These are phyloP conservation scores for Papilio aristodemus DNA, from an alignment of 1,140 invertebrate genomes.

Conservation along the genomic window DNA sequence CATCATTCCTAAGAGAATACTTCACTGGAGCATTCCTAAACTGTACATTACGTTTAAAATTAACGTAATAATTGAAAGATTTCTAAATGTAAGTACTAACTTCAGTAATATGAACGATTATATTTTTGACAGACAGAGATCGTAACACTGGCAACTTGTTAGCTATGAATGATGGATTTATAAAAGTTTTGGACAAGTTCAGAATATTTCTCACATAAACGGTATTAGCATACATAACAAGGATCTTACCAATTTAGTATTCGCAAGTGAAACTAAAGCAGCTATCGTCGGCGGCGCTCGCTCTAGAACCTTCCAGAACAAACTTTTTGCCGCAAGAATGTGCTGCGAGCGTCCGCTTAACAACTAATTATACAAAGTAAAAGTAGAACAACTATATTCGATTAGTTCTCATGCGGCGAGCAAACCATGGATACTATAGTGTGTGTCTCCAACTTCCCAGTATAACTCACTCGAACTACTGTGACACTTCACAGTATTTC, in stretches of 20 bases:
- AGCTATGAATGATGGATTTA: no score
- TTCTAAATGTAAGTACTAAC: no score
- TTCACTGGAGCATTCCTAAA: background rate
- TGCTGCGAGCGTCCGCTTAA: background rate
- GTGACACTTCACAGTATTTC: no score
- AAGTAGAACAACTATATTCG: background rate
- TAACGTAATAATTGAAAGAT: no score
- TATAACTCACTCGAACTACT: no score
- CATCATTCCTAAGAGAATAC: background rate
- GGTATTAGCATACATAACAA: background rate
- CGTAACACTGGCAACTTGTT: no score
- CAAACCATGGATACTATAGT: no score
- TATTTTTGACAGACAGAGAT: no score
- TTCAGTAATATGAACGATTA: no score
- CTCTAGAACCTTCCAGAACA: background rate
- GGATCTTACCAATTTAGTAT: background rate
- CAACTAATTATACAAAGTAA: background rate
- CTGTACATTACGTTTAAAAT: no score
- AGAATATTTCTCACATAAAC: background rate
- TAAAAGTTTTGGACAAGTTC: background rate
- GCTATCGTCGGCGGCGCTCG: background rate
- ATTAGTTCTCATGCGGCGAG: no score
- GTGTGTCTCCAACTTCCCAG: no score
- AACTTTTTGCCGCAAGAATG: background rate
- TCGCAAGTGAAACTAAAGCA: background rate